Evolutionary conservation across 2,113 vertebrate genomes (phyloP), one percentile per base, ranked within the genome.

Genomic region (Ancistrus triradiatus): DNA sequence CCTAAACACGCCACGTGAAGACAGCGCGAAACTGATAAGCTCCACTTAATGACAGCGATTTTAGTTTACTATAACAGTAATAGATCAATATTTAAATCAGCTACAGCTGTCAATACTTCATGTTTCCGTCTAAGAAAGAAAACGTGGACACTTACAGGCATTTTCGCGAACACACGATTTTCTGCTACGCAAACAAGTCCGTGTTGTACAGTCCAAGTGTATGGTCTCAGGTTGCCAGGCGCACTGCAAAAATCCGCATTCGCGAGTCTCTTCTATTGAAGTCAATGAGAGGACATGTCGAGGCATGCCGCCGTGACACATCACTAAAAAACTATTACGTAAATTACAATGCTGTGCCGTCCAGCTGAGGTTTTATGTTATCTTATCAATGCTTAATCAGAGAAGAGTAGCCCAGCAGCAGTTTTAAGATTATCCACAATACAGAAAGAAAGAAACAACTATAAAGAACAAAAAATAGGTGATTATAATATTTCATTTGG

Each of bases 71-170:
- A 35, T 18, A 10, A 18, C 37, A 63, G 7, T 25, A 43, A 19
- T n/a, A 21, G n/a, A n/a, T n/a, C n/a, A n/a, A n/a, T n/a, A 3
- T 1, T 22, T 15, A 1, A 17, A 7, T 1, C 24, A 2, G 37
- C n/a, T 37, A 19, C 19, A 11, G 6, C 48, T 69, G 42, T 53
- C 60, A 47, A 0, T 14, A 1, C 1, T 3, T 4, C 1, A 7
- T 27, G 9, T 49, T 18, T 24, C 31, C 9, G 4, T 35, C 1
- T 22, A 15, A 7, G 13, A 5, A 3, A 51, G 70, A 57, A 21
- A 24, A 0, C 43, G 10, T 14, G 1, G 7, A n/a, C 35, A 75
- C 74, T 75, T 53, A 75, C 74, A 48, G 74, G 69, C 74, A 75
- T 75, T 35, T 44, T 72, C 7, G 1, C 5, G 1, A 35, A 25